Percentiles rank a stretch among this genome's conserved stretches.
phyloP scores from a whole-genome alignment of 2,797 vertebrate species.

The Melanotaenia pygmaea region DNA sequence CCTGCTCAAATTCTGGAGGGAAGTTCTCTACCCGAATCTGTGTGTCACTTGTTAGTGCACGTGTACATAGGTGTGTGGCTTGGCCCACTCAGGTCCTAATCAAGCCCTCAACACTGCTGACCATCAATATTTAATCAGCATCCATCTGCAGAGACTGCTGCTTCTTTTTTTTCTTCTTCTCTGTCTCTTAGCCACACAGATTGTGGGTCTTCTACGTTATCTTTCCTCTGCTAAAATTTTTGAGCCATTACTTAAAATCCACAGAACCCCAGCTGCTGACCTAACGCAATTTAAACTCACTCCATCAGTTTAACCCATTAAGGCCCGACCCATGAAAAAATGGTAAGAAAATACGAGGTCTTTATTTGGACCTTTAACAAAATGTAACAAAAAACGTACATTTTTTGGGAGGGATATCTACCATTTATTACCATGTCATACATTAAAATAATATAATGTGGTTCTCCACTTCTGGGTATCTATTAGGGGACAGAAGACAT shows the following conservation, averaged over 20 bases:
- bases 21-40: constrained; percentile 34
- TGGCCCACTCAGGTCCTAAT: constrained; percentile 58
- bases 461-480: no score
- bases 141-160: constrained; percentile 68
- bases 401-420: no score
- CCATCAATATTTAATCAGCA: constrained; percentile 77
- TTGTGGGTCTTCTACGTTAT: constrained; percentile 34
- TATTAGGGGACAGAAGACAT: no score
- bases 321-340: no score
- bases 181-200: constrained; percentile 17
- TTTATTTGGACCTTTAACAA: no score
- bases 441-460: no score
- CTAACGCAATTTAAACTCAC: constrained; percentile 28
- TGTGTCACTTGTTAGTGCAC: constrained; percentile 25
- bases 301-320: constrained; percentile 5
- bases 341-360: no score
- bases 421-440: no score
- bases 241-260: constrained; percentile 32
- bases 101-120: constrained; percentile 67
- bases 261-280: constrained; percentile 16
- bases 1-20: constrained; percentile 38
- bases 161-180: constrained; percentile 47
- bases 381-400: no score
- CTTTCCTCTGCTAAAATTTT: constrained; percentile 14
- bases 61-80: constrained; percentile 30